phyloP scores from a whole-genome alignment of 2,797 vertebrate genomes.

The Tinamus major region DNA sequence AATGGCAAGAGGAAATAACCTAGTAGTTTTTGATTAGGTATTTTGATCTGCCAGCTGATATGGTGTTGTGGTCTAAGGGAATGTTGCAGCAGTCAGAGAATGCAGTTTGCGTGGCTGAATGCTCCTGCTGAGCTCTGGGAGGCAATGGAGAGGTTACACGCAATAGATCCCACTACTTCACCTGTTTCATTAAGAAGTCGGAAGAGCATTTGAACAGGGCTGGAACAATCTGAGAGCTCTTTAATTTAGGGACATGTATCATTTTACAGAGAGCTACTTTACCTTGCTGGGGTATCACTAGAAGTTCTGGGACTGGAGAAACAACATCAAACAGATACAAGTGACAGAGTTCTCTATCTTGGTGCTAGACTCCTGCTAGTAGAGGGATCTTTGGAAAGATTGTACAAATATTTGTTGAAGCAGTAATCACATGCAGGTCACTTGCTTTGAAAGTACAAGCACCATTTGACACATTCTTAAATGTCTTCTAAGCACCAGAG shows the following conservation, averaged over 20 bases:
- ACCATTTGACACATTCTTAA: background rate
- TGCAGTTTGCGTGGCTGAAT: too few relatives aligned
- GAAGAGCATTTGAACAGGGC: background rate
- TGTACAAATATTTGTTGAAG: background rate
- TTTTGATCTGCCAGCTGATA: background rate
- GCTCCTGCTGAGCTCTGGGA: background rate
- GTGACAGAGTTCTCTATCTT: background rate
- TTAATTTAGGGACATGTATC: background rate
- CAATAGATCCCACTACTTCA: background rate
- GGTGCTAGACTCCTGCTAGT: background rate
- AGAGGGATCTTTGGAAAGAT: background rate
- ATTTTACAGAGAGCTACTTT: background rate
- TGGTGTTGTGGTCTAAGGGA: background rate
- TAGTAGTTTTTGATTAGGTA: background rate
- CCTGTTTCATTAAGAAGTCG: background rate
- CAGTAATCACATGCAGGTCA: background rate
- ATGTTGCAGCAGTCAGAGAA: background rate
- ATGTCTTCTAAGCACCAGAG: background rate
- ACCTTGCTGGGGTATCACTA: background rate
- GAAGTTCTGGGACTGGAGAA: background rate
- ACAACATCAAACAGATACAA: background rate
- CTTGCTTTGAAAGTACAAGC: background rate
- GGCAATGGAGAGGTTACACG: background rate
- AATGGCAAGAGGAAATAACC: background rate
- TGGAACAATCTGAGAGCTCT: background rate